These are phyloP conservation scores for Masticophis lateralis DNA, from an alignment of 2,797 vertebrate species.

Conservation along the genomic window DNA sequence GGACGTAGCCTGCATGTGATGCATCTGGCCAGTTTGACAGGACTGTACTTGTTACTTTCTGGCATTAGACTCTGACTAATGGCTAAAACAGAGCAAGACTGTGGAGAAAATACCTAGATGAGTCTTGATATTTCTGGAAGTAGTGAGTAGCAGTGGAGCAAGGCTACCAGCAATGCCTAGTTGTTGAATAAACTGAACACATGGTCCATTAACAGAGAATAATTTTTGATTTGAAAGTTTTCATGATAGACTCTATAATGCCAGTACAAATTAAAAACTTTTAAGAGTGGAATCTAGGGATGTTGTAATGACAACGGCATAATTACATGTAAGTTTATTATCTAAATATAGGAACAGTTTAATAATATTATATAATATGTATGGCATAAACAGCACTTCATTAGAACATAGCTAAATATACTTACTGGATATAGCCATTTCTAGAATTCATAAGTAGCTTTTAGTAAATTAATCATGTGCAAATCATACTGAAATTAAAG, in stretches of 20 bases:
- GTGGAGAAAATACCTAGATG: not conserved
- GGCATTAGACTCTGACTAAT: not conserved
- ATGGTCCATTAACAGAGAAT: not conserved
- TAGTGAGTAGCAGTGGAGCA: not conserved
- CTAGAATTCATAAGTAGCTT: not conserved
- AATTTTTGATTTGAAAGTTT: not conserved
- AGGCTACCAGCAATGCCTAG: not conserved
- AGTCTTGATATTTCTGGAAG: not conserved
- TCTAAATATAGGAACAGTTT: not conserved
- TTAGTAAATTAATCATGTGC: not conserved
- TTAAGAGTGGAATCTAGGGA: not conserved
- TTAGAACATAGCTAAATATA: not conserved
- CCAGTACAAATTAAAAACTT: not conserved
- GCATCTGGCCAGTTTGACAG: too few species aligned
- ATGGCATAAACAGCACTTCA: not conserved
- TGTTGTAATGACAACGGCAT: not conserved
- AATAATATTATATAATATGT: not conserved
- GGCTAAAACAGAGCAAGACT: not conserved
- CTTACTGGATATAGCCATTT: not conserved
- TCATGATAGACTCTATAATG: not conserved
- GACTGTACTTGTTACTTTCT: not conserved
- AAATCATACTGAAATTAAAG: not conserved
- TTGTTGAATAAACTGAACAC: not conserved
- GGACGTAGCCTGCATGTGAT: too few species aligned
- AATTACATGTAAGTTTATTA: not conserved